Evolutionary conservation across 2,888 invertebrate species (phyloP), one percentile per base, ranked within the genome.

Genomic region (Eubasilissa splendida): DNA sequence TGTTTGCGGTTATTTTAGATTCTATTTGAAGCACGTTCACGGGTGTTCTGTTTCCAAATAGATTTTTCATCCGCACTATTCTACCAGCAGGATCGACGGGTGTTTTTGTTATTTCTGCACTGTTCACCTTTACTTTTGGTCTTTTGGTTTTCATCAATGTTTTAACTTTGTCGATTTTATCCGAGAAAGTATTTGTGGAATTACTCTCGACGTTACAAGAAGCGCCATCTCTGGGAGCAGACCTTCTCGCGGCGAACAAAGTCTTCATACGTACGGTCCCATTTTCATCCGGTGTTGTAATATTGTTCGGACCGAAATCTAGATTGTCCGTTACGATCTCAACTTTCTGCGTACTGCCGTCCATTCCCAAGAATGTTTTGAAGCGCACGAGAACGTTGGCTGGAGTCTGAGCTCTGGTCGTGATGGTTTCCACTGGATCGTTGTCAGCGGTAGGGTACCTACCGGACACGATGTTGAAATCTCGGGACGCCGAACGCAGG

Each of bases 11-110:
- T 22, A 60, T 22, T n/a, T 73, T 73, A 4, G 79, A 63, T 56
- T 79, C 74, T 14, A 79, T 65, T 22, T 63, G 50, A 31, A 65
- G n/a, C 10, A 52, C 60, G 65, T 74, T 53, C 4, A 53, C 50
- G 10, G 79, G 79, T 8, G 73, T 54, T 54, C 54, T 77, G 54
- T 78, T 76, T 14, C 74, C 80, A 53, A 83, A 83, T 12, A 83
- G 73, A 11, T 81, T 80, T 68, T 73, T 83, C 81, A 82, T 81
- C 4, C 82, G 65, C 9, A 83, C 54, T 8, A 82, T 82, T 71
- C 79, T 75, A 31, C 60, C 79, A 11, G 42, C 80, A 5, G 81
- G 52, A 33, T 58, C 65, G 2, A 73, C 14, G 22, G 70, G 9
- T 1, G 70, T 54, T 12, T 52, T 77, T 4, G 74, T 31, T n/a